Percentiles rank a stretch among this genome's conserved stretches.
These are phyloP conservation scores for Aurelia sp. DNA, from an alignment of 30 jellyfish, hydroid and myxozoan genomes.

Conservation along the genomic window DNA sequence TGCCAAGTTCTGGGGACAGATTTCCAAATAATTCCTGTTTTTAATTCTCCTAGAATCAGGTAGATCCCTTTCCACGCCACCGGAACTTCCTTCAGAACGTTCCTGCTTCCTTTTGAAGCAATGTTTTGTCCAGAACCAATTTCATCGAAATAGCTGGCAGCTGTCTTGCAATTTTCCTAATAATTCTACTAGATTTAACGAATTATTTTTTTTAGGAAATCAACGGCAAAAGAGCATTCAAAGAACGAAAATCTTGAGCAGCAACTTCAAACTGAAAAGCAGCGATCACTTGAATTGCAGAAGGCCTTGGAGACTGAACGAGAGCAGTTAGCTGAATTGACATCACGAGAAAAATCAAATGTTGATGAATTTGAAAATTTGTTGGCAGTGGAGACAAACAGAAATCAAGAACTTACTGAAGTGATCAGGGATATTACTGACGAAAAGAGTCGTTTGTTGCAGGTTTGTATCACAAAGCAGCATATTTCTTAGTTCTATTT, in stretches of 20 bases:
- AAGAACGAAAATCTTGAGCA: conserved; percentile 11
- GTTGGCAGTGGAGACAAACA: conserved; percentile 35
- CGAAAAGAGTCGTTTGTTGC: conserved; percentile 38
- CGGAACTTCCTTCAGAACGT: no score
- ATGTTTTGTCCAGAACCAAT: no score
- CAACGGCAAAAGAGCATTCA: conserved; percentile 28
- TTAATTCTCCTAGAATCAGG: no score
- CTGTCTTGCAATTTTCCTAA: no score
- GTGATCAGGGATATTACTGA: conserved; percentile 5
- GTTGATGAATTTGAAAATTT: conserved; percentile 29
- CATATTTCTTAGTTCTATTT: no score
- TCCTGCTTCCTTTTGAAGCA: no score
- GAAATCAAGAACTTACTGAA: conserved; percentile 21
- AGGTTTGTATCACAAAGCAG: conserved; percentile 12
- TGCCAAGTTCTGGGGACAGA: no score
- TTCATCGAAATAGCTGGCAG: no score
- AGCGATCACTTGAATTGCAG: conserved; percentile 12
- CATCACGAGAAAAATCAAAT: conserved; percentile 10
- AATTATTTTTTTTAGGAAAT: background rate
- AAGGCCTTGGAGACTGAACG: conserved; percentile 37
- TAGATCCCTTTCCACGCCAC: no score
- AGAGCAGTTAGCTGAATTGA: conserved; percentile 23
- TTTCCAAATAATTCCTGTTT: no score
- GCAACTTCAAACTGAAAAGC: conserved; percentile 22
- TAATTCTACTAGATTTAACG: no score